Evolutionary conservation across 2,888 invertebrate genomes (phyloP), one percentile per base, ranked within the genome.

Genomic region (Eupithecia centaureata): DNA sequence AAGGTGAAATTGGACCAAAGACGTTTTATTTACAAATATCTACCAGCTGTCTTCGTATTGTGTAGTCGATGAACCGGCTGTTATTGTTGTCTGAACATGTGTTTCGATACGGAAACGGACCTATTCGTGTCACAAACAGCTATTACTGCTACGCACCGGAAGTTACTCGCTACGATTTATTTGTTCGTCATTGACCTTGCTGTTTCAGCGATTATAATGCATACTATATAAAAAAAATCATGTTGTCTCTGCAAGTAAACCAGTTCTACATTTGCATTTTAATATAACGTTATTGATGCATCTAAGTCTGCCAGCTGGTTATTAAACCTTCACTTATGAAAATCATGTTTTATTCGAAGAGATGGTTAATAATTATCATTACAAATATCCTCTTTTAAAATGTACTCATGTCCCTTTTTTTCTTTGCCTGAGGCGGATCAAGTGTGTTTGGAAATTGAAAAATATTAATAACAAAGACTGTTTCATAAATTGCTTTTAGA

Each of bases 381-480:
- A 79, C 79, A 81, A 84, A 83, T 81, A 83, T 81, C 79, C 76
- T 80, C 71, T 81, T 77, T 82, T 79, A 79, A 79, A 81, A 83
- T 81, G 80, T 78, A 80, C 75, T 82, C 78, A 70, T 71, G 74
- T 72, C 73, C 72, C 67, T 73, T 72, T 75, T 79, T 80, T 79
- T 77, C 74, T 77, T n/a, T 52, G 61, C 86, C 82, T 67, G 76
- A 76, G 85, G 87, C 85, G 76, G 73, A 75, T 71, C 76, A 76
- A 77, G 80, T 80, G 82, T 79, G 82, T 86, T 88, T 85, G 82
- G 84, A 86, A 88, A 89, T 90, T 89, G 87, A 88, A 90, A 57
- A 91, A 88, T 86, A 86, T 88, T 88, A 90, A 89, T 89, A 89
- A 86, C 82, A 71, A 75, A 76, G 82, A 86, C 79, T 82, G 76